Base-by-base conservation (phyloP, 1,140 invertebrate genomes). In the Berghia stephanieae region DNA sequence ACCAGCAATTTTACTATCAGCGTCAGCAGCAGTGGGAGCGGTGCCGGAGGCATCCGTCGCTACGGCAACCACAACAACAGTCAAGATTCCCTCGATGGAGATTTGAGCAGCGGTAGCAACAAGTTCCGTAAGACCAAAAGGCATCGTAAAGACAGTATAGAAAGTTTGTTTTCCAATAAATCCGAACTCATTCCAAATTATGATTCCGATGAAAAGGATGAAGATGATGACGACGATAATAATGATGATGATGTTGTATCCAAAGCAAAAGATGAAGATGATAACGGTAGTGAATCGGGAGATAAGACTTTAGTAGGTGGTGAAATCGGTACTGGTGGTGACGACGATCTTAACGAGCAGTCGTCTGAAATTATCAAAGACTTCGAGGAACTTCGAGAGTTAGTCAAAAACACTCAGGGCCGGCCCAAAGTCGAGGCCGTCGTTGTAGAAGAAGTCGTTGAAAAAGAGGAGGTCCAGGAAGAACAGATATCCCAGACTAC, bases 301-400 rank as follows among this genome's bases (percentile, higher is more conserved):
- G 42, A 40, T 67, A 4, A 67, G 34, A 31, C 5, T 31, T 66
- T 40, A 44, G 27, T n/a, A n/a, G n/a, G n/a, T n/a, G n/a, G n/a
- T n/a, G n/a, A n/a, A n/a, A n/a, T n/a, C n/a, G n/a, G n/a, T n/a
- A n/a, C n/a, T n/a, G n/a, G n/a, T n/a, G n/a, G n/a, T n/a, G n/a
- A n/a, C 34, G 46, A 27, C 63, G 52, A 52, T 31, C 31, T 44
- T 44, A 21, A 55, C 44, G 63, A 66, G 40, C 42, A 79, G 74
- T 55, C 68, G 75, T 75, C 43, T 43, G 80, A 83, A 49, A 72
- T 80, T 73, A 55, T 78, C 27, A 73, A 81, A 42, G 85, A 85
- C 44, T 85, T 86, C 78, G 80, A 84, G 75, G 81, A 86, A 66
- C 73, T 86, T 13, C 80, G 79, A 78, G 79, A 78, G 21, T 85